phyloP scores from a whole-genome alignment of 2,797 vertebrate genomes.

The Anomalospiza imberbis region DNA sequence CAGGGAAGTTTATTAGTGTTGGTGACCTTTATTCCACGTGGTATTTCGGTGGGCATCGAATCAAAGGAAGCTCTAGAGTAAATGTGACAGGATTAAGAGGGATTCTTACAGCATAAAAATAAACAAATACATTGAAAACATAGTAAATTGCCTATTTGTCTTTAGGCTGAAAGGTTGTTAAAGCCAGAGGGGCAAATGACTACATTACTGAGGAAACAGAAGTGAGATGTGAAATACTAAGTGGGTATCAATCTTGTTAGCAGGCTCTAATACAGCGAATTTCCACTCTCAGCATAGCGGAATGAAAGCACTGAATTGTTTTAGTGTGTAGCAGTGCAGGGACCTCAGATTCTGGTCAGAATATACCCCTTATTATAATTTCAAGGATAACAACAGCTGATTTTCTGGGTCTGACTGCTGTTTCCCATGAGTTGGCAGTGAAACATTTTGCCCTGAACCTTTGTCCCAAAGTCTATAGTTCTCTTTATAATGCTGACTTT shows the following conservation, averaged over 20 bases:
- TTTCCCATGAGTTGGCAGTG: background rate
- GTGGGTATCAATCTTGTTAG: background rate
- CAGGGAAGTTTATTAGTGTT: constrained; percentile 33
- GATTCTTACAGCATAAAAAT: constrained; percentile 43
- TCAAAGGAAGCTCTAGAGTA: constrained; percentile 42
- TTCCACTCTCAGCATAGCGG: background rate
- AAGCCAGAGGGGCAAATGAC: background rate
- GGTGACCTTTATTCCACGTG: constrained; percentile 63
- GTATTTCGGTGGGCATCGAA: constrained; percentile 52
- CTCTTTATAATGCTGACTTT: constrained; percentile 35
- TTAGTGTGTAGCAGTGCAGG: background rate
- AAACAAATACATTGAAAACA: constrained; percentile 59
- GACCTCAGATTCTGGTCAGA: background rate
- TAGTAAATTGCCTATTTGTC: constrained; percentile 36
- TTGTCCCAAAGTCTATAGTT: constrained; percentile 46
- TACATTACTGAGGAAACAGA: background rate
- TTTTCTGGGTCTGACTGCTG: background rate
- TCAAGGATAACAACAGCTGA: background rate
- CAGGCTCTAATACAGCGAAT: background rate
- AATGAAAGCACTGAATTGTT: constrained; percentile 21
- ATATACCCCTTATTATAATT: background rate
- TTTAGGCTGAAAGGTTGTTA: background rate
- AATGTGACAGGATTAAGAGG: constrained; percentile 50
- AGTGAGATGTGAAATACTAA: constrained; percentile 28
- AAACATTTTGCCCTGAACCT: constrained; percentile 33